Conservation (phyloP, 1,140 invertebrate species). For the Heliconius himera region DNA sequence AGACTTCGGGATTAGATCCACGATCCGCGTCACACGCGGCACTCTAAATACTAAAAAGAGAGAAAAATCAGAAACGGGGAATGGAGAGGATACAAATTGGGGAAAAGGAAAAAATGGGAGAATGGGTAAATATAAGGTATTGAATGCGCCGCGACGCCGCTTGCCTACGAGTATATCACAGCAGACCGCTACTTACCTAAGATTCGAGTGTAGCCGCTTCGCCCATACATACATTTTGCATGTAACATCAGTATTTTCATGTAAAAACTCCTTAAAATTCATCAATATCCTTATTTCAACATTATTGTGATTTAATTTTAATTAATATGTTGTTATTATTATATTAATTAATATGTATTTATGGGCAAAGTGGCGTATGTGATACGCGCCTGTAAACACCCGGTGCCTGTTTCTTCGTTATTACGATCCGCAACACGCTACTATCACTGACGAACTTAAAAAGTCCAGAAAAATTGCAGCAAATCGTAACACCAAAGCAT, state of each 20-base stretch:
- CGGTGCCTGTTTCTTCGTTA: slow-evolving; percentile 48
- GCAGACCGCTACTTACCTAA: slow-evolving; percentile 64
- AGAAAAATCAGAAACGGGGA: background rate
- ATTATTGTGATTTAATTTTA: background rate
- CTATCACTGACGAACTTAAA: background rate
- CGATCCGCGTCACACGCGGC: slow-evolving; percentile 4
- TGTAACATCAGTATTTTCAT: no score
- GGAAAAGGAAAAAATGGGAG: background rate
- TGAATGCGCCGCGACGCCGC: slow-evolving; percentile 43
- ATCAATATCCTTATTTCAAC: background rate
- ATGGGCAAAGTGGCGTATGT: slow-evolving; percentile 29
- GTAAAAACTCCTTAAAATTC: background rate
- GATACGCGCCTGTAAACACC: slow-evolving; percentile 69
- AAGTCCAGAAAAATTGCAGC: background rate
- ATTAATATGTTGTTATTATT: background rate
- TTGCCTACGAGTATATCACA: slow-evolving; percentile 73
- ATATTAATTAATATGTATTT: background rate
- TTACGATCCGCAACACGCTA: slow-evolving; percentile 3
- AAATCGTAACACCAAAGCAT: background rate
- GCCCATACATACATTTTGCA: background rate
- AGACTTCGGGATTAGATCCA: slow-evolving; percentile 8
- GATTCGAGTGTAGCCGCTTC: slow-evolving; percentile 44
- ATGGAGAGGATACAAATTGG: background rate
- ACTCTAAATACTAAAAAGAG: background rate
- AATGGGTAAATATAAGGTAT: background rate